phyloP scores from a whole-genome alignment of 2,797 vertebrate genomes.

The Gymnocypris eckloni region DNA sequence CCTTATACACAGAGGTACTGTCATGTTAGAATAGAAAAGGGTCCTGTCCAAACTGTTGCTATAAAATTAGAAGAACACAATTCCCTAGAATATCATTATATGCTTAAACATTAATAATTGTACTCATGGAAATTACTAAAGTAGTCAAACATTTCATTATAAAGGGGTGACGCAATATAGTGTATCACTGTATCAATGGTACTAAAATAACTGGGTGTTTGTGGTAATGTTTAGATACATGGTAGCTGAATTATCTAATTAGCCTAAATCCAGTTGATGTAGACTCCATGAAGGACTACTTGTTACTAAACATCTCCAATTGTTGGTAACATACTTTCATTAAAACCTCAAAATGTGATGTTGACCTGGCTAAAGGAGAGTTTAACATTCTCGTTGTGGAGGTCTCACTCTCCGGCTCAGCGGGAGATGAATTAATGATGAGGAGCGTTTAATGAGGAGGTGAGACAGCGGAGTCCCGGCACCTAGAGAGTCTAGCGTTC shows the following conservation, averaged over 20 bases:
- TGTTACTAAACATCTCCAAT: background rate
- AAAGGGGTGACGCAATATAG: too few species aligned
- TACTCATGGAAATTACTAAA: too few species aligned
- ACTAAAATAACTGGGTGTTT: background rate
- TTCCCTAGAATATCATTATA: too few species aligned
- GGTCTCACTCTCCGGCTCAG: conserved; percentile 3
- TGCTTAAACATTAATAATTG: too few species aligned
- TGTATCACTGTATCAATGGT: too few species aligned
- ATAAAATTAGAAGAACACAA: too few species aligned
- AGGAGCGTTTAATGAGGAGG: conserved; percentile 42
- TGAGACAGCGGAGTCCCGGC: conserved; percentile 50
- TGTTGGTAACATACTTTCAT: background rate
- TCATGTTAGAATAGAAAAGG: too few species aligned
- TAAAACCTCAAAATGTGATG: background rate
- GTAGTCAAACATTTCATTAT: too few species aligned
- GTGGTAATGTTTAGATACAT: background rate
- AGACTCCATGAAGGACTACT: background rate
- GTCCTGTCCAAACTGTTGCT: too few species aligned
- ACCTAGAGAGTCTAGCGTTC: conserved; percentile 44
- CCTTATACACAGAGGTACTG: too few species aligned
- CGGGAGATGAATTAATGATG: conserved; percentile 33
- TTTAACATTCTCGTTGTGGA: background rate
- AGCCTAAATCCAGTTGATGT: background rate
- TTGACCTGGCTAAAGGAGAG: background rate
- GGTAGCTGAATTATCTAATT: background rate